phyloP scores from a whole-genome alignment of 2,888 invertebrate genomes.

The Meloe dianella region DNA sequence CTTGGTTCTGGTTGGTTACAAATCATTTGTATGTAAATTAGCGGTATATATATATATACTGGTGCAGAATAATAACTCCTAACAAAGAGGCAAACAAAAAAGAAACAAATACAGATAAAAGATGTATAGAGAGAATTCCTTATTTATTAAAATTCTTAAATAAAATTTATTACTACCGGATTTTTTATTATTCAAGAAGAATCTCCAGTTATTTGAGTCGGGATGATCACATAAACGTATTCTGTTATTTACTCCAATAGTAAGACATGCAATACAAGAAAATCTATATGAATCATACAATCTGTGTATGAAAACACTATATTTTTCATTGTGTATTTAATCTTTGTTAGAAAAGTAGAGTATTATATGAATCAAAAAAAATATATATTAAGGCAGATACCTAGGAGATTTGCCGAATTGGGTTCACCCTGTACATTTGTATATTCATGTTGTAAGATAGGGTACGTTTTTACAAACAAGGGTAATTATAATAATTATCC shows the following conservation, averaged over 20 bases:
- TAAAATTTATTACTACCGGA: not conserved
- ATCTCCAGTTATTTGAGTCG: not conserved
- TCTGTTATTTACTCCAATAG: not conserved
- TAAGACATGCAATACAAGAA: not conserved
- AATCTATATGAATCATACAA: not conserved
- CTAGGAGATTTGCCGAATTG: too few species aligned
- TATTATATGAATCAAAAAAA: not conserved
- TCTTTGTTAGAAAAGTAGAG: too few species aligned
- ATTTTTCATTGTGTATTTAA: too few species aligned
- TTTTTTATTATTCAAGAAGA: not conserved
- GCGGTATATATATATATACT: too few species aligned
- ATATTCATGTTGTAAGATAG: not conserved
- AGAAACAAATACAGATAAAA: not conserved
- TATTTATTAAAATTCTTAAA: slow-evolving; percentile 4
- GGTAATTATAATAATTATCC: not conserved
- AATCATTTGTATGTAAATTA: slow-evolving; percentile 36
- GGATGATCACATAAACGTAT: not conserved
- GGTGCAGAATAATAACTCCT: not conserved
- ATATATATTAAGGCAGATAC: not conserved
- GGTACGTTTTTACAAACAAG: not conserved
- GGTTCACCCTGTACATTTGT: too few species aligned
- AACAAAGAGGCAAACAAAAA: not conserved
- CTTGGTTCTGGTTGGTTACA: slow-evolving; percentile 33
- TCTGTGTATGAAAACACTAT: too few species aligned
- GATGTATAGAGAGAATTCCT: not conserved